Base-by-base conservation (phyloP, 2,113 vertebrate genomes). In the Solea solea region DNA sequence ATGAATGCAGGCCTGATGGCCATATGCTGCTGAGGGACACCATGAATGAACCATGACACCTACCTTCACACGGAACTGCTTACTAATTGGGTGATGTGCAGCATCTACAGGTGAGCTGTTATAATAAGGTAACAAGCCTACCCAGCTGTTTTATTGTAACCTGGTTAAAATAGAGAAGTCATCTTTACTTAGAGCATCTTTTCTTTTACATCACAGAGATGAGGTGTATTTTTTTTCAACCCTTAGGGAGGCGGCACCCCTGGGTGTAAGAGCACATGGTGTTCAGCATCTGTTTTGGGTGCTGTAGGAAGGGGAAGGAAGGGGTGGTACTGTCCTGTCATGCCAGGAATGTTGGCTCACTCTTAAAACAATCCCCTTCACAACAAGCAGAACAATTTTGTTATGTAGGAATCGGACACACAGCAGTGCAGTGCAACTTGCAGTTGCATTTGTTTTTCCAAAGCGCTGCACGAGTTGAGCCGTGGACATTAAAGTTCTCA, bases 281-380 rank as follows among this genome's bases (percentile, higher is more conserved):
- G 61, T 1, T 52, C n/a, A 69, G 16, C 34, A n/a, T 67, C 46
- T 83, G 82, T 78, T 79, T 63, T 78, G 69, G 60, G 66, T 70
- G 69, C 69, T 76, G 77, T 52, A 57, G 69, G 73, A 57, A 80
- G 55, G 64, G 42, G 50, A 25, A 39, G 72, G 25, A 41, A 46
- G 28, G 42, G 46, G 59, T 3, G 49, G 15, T 45, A 27, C 45
- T 12, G 68, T 21, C 40, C 12, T 73, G 79, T 80, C 83, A 79
- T 72, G 50, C 55, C 28, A 81, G 80, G 87, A 88, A 89, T 90
- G 86, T 83, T 80, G 64, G 69, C 75, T 72, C 70, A 61, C n/a
- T 5, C 63, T 28, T 16, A 57, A 21, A 21, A 78, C 69, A 85
- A 79, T 72, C 40, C 13, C 21, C 11, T 71, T 69, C 7, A 9